Percentiles rank a stretch among this genome's conserved stretches.
Conservation (phyloP, 2,888 invertebrate species). For the Tipula vernalis region DNA sequence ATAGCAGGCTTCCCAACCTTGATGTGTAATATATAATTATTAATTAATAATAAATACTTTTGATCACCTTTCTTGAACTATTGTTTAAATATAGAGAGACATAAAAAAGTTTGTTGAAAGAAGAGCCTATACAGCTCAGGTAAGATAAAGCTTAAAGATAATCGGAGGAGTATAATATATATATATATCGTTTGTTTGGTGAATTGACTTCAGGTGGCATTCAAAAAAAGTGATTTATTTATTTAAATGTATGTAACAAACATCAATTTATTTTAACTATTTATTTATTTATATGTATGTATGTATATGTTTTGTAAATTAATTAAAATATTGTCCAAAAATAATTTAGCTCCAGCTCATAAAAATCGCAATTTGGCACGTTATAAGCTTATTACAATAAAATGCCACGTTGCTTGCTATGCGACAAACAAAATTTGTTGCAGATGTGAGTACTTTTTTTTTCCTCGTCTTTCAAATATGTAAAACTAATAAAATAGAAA, state of each 20-base stretch:
- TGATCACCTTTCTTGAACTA: neutral
- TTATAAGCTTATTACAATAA: neutral
- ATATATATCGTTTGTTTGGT: neutral
- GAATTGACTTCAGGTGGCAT: neutral
- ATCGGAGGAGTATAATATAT: neutral
- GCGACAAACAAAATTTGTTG: neutral
- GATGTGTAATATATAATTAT: too few species aligned
- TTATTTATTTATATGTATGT: neutral
- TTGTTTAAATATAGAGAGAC: neutral
- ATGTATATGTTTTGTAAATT: neutral
- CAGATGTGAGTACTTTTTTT: neutral
- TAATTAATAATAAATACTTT: neutral
- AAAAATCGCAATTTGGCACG: neutral
- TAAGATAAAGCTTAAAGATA: neutral
- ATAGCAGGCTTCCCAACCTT: too few species aligned
- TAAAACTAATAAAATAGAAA: neutral
- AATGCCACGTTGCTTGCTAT: neutral
- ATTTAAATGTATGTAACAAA: neutral
- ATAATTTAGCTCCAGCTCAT: neutral
- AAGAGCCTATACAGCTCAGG: neutral
- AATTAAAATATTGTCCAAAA: constrained; percentile 4
- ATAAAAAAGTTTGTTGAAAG: neutral
- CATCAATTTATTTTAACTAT: neutral
- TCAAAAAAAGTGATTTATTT: neutral
- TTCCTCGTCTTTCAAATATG: neutral